Evolutionary conservation across 2,113 vertebrate species (phyloP).

Genomic region (Calyptomena viridis): DNA sequence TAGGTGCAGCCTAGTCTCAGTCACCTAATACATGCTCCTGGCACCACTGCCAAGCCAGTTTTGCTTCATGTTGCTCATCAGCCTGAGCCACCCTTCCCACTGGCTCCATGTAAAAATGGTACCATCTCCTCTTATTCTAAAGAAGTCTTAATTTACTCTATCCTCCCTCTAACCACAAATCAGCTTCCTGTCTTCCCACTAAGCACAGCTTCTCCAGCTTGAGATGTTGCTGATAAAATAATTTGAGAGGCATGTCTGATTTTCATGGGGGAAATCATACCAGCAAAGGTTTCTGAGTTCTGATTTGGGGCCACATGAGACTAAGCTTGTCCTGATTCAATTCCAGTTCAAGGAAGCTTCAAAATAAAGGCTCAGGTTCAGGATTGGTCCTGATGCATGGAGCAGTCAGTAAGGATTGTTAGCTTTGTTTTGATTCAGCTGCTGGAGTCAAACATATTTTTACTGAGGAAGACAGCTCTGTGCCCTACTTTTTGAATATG

Average conservation of each 20-base stretch:
- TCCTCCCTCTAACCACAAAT: background rate
- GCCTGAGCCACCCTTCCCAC: background rate
- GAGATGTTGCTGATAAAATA: background rate
- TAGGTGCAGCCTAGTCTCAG: background rate
- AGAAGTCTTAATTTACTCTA: background rate
- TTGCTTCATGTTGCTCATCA: background rate
- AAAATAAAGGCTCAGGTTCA: background rate
- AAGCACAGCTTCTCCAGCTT: background rate
- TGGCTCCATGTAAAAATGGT: background rate
- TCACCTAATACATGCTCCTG: background rate
- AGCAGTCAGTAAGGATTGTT: background rate
- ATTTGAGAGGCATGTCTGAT: background rate
- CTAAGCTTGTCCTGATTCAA: background rate
- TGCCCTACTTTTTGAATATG: background rate
- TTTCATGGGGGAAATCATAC: background rate
- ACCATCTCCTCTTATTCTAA: background rate
- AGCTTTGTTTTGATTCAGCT: background rate
- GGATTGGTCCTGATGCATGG: background rate
- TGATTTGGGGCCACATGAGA: background rate
- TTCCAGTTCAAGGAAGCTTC: background rate
- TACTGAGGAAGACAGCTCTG: background rate
- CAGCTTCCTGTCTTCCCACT: background rate
- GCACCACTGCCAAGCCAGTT: background rate
- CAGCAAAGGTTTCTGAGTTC: background rate
- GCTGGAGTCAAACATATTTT: background rate